Conservation (phyloP, 2,888 invertebrate genomes). For the Acanthosepion esculentum region DNA sequence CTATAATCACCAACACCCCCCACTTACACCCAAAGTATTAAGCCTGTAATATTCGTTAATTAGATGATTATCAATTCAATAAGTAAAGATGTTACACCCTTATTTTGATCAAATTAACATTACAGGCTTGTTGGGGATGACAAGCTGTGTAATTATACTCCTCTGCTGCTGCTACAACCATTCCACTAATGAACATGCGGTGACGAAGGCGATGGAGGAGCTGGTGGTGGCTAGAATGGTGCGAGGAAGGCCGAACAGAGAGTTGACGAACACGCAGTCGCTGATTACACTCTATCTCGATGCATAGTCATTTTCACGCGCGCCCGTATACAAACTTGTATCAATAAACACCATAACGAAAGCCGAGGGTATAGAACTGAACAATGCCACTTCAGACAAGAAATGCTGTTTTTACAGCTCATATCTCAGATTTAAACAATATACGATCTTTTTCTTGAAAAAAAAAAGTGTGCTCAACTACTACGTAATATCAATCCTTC, state of each 20-base stretch:
- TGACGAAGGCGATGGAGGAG: not conserved
- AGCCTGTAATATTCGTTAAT: conserved; percentile 13
- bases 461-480: too few species aligned
- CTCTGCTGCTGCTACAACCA: not conserved
- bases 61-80: not conserved
- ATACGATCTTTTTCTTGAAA: too few species aligned
- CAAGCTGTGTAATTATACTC: not conserved
- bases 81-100: not conserved
- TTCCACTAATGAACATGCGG: not conserved
- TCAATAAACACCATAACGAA: not conserved
- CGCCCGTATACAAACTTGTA: not conserved
- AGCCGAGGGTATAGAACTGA: not conserved
- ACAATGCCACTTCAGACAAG: too few species aligned
- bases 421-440: too few species aligned
- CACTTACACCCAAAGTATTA: not conserved
- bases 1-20: not conserved
- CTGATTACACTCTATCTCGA: not conserved
- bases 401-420: too few species aligned
- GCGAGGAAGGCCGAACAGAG: not conserved
- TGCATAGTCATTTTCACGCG: not conserved
- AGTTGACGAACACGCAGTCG: not conserved
- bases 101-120: conserved; percentile 22
- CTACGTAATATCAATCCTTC: too few species aligned
- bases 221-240: not conserved
- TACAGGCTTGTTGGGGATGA: conserved; percentile 33